Base-by-base conservation (phyloP, 92 coral and sea anemone genomes). In the Blastomussa wellsi region DNA sequence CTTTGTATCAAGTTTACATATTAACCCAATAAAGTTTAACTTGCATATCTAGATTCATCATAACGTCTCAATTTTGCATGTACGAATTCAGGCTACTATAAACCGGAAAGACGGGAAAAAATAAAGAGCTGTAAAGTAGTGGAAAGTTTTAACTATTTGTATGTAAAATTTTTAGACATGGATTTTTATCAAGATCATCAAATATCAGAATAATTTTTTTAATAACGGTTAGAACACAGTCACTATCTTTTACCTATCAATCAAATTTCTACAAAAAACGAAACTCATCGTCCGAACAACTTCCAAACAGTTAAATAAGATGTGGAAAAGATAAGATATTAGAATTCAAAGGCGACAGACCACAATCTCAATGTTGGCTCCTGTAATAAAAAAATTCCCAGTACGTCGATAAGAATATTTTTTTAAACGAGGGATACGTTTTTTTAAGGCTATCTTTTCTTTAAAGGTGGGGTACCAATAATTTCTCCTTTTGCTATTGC, bases 171-270 rank as follows among this genome's bases (percentile, higher is more conserved):
- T 2, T 1, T 1, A 69, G 5, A 7, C 17, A n/a, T 26, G 3
- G 0, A 1, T 69, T 69, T 69, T 69, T 36, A 33, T 6, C n/a
- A 37, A 19, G 28, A 70, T 32, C n/a, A 28, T 13, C 38, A 17
- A 13, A 74, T 19, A 74, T 26, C 24, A 13, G 59, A 47, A 29
- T 11, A 12, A 17, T 2, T 1, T 35, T 62, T 31, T 76, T 49
- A 33, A 76, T 31, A 9, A 44, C 28, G 24, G n/a, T 49, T 44
- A n/a, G 24, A 48, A 11, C 29, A 36, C 11, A 32, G 24, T 32
- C 66, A 31, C 66, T 36, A 33, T 28, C 31, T 77, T 33, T 52
- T 77, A 33, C 68, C 75, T 70, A 35, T 70, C 75, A 70, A 70
- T 70, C 75, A 70, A 37, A 70, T 7, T 26, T 62, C 19, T 70